A percentile compares a stretch with the other conserved stretches of the same genome.
phyloP scores from a whole-genome alignment of 2,113 vertebrate species.

The Meles meles region DNA sequence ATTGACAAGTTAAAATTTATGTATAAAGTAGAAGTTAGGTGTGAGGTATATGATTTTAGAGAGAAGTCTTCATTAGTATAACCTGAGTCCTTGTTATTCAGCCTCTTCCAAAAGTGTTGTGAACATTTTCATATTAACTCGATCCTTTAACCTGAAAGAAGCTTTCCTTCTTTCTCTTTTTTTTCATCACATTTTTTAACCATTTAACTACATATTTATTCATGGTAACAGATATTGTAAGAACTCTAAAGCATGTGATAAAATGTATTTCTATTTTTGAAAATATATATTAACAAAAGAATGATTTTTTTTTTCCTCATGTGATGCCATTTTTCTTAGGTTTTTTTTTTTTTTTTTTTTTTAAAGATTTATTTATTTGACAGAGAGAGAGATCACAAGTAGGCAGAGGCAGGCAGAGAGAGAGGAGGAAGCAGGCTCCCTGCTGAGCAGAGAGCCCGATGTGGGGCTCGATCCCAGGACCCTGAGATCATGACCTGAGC shows the following conservation, averaged over 20 bases:
- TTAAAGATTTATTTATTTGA: too few relatives aligned
- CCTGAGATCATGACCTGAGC: too few relatives aligned
- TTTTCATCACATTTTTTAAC: background rate
- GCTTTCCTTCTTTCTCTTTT: background rate
- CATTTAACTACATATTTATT: background rate
- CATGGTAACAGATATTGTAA: background rate
- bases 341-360: too few relatives aligned
- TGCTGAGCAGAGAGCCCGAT: too few relatives aligned
- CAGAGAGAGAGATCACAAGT: too few relatives aligned
- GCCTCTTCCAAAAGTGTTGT: rapidly evolving
- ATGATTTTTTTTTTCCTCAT: background rate
- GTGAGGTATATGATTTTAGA: background rate
- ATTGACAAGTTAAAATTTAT: background rate
- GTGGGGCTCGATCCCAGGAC: too few relatives aligned
- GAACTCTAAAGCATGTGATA: background rate
- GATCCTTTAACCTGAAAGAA: background rate
- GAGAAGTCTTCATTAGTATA: background rate
- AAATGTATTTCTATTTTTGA: background rate
- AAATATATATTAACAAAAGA: background rate
- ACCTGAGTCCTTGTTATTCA: background rate
- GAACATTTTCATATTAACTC: background rate
- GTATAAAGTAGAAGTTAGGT: background rate
- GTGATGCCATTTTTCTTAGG: background rate
- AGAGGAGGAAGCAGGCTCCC: too few relatives aligned
- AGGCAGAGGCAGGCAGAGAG: too few relatives aligned